These are phyloP conservation scores for Chloroclystis v-ata DNA, from an alignment of 2,888 invertebrate species.

Conservation along the genomic window DNA sequence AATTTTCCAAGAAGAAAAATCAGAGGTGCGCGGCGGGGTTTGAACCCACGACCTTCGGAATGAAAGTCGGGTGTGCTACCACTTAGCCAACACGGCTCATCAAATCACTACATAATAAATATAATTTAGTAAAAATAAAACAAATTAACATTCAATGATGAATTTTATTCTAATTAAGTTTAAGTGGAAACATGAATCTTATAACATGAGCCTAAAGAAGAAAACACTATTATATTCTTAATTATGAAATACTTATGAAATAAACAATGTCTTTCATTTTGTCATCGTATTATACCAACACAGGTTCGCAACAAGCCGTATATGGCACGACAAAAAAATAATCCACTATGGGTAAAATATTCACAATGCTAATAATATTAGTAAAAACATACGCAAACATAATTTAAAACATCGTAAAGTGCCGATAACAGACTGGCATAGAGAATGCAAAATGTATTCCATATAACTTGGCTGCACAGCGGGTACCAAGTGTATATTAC, in stretches of 20 bases:
- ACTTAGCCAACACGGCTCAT: no score
- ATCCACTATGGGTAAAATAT: slow-evolving; percentile 22
- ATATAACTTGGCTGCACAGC: no score
- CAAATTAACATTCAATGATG: slow-evolving; percentile 60
- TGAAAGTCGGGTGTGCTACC: no score
- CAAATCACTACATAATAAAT: no score
- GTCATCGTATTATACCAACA: slow-evolving; percentile 48
- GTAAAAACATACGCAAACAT: slow-evolving; percentile 42
- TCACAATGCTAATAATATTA: slow-evolving; percentile 40
- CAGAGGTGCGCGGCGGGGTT: no score
- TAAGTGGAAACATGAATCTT: slow-evolving; percentile 78
- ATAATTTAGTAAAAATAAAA: slow-evolving; percentile 44
- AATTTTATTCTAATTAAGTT: slow-evolving; percentile 76
- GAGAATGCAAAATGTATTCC: slow-evolving; percentile 13
- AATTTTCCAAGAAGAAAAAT: no score
- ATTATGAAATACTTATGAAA: slow-evolving; percentile 75
- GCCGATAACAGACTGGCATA: slow-evolving; percentile 39
- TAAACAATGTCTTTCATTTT: slow-evolving; percentile 74
- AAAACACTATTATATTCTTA: slow-evolving; percentile 75
- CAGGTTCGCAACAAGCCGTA: slow-evolving; percentile 36
- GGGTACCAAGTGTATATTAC: no score
- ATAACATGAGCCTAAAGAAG: slow-evolving; percentile 78
- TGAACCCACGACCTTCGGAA: no score
- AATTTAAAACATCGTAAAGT: slow-evolving; percentile 39
- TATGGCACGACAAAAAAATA: slow-evolving; percentile 50